Percentiles rank a stretch among this genome's conserved stretches.
phyloP scores from a whole-genome alignment of 1,140 invertebrate genomes.

The Drosophila pandora region DNA sequence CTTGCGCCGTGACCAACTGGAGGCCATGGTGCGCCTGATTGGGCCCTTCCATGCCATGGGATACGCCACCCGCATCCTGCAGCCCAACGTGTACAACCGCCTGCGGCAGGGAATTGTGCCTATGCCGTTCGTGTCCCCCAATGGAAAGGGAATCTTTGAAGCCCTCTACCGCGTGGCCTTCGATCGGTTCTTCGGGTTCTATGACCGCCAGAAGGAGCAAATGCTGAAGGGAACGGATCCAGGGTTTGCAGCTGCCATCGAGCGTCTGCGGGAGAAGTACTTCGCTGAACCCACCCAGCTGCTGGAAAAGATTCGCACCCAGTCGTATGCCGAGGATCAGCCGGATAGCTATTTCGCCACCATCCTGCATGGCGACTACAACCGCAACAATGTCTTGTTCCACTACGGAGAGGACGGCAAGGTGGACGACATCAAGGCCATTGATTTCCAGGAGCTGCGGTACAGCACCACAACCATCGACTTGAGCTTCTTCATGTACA shows the following conservation, averaged over 20 bases:
- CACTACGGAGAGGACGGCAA: conserved; percentile 36
- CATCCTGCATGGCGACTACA: conserved; percentile 79
- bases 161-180: conserved; percentile 64
- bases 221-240: conserved; percentile 12
- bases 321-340: conserved; percentile 25
- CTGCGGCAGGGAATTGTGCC: conserved; percentile 45
- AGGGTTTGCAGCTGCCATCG: conserved; percentile 32
- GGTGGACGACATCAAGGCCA: conserved; percentile 66
- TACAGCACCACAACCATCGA: conserved; percentile 70
- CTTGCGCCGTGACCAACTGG: conserved; percentile 65
- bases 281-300: conserved; percentile 52
- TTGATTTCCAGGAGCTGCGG: conserved; percentile 82
- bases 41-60: conserved; percentile 72
- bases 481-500: conserved; percentile 77
- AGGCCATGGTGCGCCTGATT: conserved; percentile 58
- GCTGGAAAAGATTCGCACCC: conserved; percentile 60
- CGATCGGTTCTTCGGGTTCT: conserved; percentile 71
- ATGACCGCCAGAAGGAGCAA: conserved; percentile 36
- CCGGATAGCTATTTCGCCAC: conserved; percentile 62
- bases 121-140: conserved; percentile 50
- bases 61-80: conserved; percentile 63
- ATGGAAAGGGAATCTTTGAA: conserved; percentile 33
- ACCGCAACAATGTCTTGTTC: conserved; percentile 81
- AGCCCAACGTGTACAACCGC: conserved; percentile 53
- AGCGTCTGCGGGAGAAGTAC: conserved; percentile 54